Evolutionary conservation across 2,797 vertebrate species (phyloP).

Genomic region (Liasis olivaceus): DNA sequence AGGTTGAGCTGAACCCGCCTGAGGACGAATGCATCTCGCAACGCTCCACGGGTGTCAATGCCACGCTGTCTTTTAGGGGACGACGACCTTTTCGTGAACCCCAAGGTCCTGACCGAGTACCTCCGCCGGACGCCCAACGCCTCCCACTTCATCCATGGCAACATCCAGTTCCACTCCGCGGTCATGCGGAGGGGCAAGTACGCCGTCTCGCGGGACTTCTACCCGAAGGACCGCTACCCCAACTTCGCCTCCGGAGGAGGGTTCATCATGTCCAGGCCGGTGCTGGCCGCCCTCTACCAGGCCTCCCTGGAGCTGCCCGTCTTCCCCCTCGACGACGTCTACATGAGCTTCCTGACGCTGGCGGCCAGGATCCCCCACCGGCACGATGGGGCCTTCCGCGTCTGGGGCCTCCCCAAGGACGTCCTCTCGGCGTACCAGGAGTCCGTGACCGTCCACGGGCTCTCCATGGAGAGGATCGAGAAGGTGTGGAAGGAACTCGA

Average conservation of each 20-base stretch:
- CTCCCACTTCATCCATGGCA: background rate
- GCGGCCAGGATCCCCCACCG: background rate
- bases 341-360: conserved; percentile 25
- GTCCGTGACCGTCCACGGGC: background rate
- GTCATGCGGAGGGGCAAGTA: conserved; percentile 4
- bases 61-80: conserved; percentile 18
- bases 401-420: background rate
- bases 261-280: background rate
- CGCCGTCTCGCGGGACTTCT: background rate
- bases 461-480: background rate
- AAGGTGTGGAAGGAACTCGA: background rate
- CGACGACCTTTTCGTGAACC: conserved; percentile 37
- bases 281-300: background rate
- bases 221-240: background rate
- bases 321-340: conserved; percentile 44
- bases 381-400: background rate
- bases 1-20: rapidly evolving
- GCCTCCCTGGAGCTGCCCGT: conserved; percentile 5
- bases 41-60: background rate
- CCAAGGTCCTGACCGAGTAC: background rate
- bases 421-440: background rate
- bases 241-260: conserved; percentile 41
- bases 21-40: background rate
- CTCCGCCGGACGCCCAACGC: background rate
- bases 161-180: background rate